These are phyloP conservation scores for Phania funesta DNA, from an alignment of 2,888 invertebrate genomes.

Conservation along the genomic window DNA sequence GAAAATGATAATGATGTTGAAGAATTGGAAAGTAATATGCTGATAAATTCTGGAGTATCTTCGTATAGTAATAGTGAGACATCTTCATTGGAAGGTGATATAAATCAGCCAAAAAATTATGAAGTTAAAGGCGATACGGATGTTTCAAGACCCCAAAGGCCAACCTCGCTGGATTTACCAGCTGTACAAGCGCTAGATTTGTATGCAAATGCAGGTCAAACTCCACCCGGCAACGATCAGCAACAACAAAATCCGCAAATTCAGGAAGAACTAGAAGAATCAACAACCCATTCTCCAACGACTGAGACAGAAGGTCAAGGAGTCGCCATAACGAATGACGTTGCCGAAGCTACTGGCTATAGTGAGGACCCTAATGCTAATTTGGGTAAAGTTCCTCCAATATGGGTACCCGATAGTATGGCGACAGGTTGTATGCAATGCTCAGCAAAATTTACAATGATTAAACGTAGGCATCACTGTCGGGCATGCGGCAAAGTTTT, in stretches of 20 bases:
- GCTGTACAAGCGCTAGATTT: slow-evolving; percentile 69
- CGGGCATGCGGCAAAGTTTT: slow-evolving; percentile 92
- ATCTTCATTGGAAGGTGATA: slow-evolving; percentile 66
- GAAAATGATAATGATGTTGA: slow-evolving; percentile 35
- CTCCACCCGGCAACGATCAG: slow-evolving; percentile 74
- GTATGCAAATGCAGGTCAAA: slow-evolving; percentile 76
- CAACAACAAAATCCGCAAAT: background rate
- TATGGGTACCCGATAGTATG: slow-evolving; percentile 93
- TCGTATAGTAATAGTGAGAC: slow-evolving; percentile 74
- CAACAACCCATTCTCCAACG: background rate
- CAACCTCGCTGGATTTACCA: slow-evolving; percentile 78
- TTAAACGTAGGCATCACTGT: slow-evolving; percentile 92
- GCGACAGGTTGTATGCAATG: slow-evolving; percentile 92
- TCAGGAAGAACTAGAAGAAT: background rate
- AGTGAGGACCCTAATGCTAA: slow-evolving; percentile 77
- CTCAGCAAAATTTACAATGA: slow-evolving; percentile 88
- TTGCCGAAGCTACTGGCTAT: slow-evolving; percentile 75
- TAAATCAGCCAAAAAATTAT: slow-evolving; percentile 38
- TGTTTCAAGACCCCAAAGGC: slow-evolving; percentile 74
- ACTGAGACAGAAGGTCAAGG: slow-evolving; percentile 16
- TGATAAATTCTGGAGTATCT: slow-evolving; percentile 68
- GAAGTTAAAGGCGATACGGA: slow-evolving; percentile 64
- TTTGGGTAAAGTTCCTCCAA: slow-evolving; percentile 88
- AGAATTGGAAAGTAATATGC: slow-evolving; percentile 51
- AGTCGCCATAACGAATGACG: slow-evolving; percentile 36